Evolutionary conservation across 2,797 vertebrate genomes (phyloP).

Genomic region (Staurois parvus): DNA sequence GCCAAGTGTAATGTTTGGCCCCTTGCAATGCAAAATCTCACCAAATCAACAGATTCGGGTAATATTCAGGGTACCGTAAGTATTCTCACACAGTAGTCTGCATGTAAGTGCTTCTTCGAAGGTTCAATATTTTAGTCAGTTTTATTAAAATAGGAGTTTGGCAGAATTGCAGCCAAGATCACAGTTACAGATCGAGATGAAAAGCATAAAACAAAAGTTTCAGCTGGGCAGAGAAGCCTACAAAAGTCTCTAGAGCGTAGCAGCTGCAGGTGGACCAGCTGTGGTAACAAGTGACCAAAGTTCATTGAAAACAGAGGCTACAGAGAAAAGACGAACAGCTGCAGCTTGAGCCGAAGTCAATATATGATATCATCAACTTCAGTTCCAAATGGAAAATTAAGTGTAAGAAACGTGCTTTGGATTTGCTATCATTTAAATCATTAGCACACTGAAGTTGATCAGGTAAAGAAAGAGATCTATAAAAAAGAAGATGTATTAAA

Average conservation of each 20-base stretch:
- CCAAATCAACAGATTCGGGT: not conserved
- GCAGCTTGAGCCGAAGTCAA: slow-evolving; percentile 33
- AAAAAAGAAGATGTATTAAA: slow-evolving; percentile 24
- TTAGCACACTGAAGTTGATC: slow-evolving; percentile 23
- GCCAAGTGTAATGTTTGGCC: no score
- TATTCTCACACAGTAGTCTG: not conserved
- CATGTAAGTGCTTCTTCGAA: not conserved
- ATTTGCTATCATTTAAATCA: slow-evolving; percentile 46
- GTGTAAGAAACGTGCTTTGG: slow-evolving; percentile 28
- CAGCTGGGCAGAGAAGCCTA: slow-evolving; percentile 19
- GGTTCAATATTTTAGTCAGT: slow-evolving; percentile 2
- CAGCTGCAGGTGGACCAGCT: slow-evolving; percentile 44
- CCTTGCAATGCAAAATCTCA: not conserved
- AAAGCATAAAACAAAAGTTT: slow-evolving; percentile 29
- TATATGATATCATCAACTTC: slow-evolving; percentile 38
- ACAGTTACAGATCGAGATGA: slow-evolving; percentile 6
- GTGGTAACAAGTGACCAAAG: slow-evolving; percentile 47
- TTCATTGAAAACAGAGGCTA: slow-evolving; percentile 40
- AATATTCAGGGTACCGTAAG: not conserved
- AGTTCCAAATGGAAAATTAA: slow-evolving; percentile 40
- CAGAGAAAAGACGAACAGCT: slow-evolving; percentile 34
- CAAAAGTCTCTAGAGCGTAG: slow-evolving; percentile 25
- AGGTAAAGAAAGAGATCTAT: slow-evolving; percentile 32
- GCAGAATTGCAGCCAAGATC: not conserved
- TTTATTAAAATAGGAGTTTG: slow-evolving; percentile 1